A percentile compares a stretch with the other conserved stretches of the same genome.
Conservation (phyloP, 2,797 vertebrate species). For the Sebastes melanostomus region DNA sequence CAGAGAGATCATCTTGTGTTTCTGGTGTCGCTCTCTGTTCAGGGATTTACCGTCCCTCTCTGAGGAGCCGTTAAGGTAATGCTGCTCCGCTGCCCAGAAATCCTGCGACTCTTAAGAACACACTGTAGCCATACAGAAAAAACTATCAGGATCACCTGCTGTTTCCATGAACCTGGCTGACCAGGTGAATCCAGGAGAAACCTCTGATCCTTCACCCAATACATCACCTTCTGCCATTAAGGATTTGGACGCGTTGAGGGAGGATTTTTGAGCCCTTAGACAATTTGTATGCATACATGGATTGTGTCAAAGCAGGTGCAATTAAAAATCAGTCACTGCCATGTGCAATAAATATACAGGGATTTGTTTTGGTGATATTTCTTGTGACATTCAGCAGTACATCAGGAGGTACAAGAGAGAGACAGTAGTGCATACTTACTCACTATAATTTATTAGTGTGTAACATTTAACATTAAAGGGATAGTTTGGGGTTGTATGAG, state of each 20-base stretch:
- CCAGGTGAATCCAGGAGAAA: conserved; percentile 41
- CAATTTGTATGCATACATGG: not conserved
- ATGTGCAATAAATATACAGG: not conserved
- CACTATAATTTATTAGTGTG: not conserved
- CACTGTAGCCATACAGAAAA: conserved; percentile 8
- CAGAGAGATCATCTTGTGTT: conserved; percentile 30
- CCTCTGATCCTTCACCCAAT: conserved; percentile 28
- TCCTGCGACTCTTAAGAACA: not conserved
- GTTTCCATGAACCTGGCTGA: conserved; percentile 37
- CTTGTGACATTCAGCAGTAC: not conserved
- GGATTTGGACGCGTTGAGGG: not conserved
- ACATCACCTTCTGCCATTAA: conserved; percentile 17
- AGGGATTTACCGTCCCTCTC: conserved; percentile 51
- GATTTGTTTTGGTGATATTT: conserved; percentile 7
- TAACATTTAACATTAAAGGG: not conserved
- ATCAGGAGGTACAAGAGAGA: not conserved
- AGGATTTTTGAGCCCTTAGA: not conserved
- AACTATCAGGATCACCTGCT: conserved; percentile 38
- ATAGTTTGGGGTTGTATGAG: no score
- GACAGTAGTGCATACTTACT: not conserved
- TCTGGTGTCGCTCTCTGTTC: conserved; percentile 49
- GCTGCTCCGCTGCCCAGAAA: conserved; percentile 28
- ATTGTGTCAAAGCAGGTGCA: not conserved
- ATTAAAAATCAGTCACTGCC: not conserved
- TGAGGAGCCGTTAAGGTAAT: conserved; percentile 38